phyloP scores from a whole-genome alignment of 2,113 vertebrate genomes.

The Hystrix brachyura region DNA sequence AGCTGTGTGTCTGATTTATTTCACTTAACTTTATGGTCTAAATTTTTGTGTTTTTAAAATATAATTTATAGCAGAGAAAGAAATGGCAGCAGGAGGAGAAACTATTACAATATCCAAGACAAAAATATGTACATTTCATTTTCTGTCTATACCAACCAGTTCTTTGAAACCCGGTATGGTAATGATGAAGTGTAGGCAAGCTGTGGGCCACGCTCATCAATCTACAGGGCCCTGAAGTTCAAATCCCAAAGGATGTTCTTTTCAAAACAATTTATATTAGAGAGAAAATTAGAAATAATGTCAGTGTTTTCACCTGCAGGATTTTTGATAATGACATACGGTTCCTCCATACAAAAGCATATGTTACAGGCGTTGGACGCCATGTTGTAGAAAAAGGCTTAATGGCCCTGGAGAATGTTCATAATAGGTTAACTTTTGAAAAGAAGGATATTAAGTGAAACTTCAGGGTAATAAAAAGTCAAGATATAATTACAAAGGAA shows the following conservation, averaged over 20 bases:
- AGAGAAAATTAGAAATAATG: background rate
- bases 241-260: background rate
- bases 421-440: slow-evolving; percentile 5
- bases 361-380: background rate
- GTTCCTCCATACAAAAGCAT: background rate
- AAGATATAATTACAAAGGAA: slow-evolving; percentile 65
- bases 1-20: background rate
- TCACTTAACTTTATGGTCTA: background rate
- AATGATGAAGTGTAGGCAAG: background rate
- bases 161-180: background rate
- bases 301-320: background rate
- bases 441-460: slow-evolving; percentile 32
- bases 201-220: background rate
- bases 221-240: background rate
- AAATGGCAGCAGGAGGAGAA: background rate
- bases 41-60: slow-evolving; percentile 46
- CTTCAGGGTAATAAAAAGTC: slow-evolving; percentile 34
- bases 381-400: background rate
- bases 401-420: background rate
- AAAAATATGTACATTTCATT: slow-evolving; percentile 53
- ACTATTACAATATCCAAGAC: background rate
- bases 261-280: slow-evolving; percentile 22
- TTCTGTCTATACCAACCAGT: background rate
- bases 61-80: slow-evolving; percentile 21
- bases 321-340: background rate